These are phyloP conservation scores for Raja brachyura DNA, from an alignment of 2,113 vertebrate species.

Conservation along the genomic window DNA sequence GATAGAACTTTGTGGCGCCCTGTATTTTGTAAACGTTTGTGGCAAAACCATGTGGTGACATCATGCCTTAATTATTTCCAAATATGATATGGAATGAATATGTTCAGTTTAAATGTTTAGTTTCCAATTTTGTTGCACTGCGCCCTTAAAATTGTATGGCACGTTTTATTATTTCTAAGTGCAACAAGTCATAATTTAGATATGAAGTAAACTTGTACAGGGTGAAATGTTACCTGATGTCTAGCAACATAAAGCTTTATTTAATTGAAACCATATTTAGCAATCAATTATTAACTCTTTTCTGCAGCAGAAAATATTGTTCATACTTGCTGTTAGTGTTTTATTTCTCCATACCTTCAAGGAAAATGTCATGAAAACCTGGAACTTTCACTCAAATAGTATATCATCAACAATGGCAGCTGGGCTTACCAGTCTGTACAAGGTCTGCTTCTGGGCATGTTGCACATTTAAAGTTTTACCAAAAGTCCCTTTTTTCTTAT, in stretches of 20 bases:
- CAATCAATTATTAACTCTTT: neutral
- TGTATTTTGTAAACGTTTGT: neutral
- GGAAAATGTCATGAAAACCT: neutral
- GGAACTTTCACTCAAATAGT: neutral
- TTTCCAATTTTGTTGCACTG: neutral
- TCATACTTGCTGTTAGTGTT: neutral
- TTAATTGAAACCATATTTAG: neutral
- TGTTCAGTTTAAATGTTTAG: neutral
- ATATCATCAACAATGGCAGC: neutral
- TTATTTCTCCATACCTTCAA: neutral
- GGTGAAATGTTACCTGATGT: neutral
- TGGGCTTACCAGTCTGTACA: neutral
- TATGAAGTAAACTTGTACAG: neutral
- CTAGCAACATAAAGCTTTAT: neutral
- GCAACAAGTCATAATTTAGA: neutral
- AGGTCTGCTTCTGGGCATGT: neutral
- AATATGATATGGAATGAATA: neutral
- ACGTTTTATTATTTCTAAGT: neutral
- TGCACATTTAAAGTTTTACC: neutral
- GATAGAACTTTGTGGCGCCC: too few species aligned
- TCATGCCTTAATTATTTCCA: neutral
- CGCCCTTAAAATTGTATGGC: neutral
- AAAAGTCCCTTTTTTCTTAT: too few species aligned
- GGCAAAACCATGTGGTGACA: too few species aligned
- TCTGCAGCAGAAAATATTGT: neutral